A percentile compares a stretch with the other conserved stretches of the same genome.
phyloP scores from a whole-genome alignment of 2,797 vertebrate species.

The Amblyraja radiata region DNA sequence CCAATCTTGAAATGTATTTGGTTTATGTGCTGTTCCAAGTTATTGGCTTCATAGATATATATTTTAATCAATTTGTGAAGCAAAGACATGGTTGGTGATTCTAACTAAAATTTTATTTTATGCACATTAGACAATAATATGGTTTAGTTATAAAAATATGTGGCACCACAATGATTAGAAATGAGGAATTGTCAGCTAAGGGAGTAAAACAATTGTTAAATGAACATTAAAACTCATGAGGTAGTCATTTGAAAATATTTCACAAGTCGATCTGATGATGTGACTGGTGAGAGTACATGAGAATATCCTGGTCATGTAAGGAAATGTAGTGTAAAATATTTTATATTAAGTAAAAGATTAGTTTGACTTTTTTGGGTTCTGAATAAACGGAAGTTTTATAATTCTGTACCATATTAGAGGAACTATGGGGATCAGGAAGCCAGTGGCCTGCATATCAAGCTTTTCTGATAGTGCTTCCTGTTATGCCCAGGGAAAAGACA shows the following conservation, averaged over 20 bases:
- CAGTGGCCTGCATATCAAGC: too few species aligned
- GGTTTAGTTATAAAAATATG: not conserved
- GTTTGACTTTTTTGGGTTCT: too few species aligned
- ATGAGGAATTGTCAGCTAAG: not conserved
- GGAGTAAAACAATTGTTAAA: not conserved
- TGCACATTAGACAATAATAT: not conserved
- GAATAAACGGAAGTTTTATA: too few species aligned
- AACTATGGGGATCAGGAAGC: too few species aligned
- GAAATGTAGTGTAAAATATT: too few species aligned
- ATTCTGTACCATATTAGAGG: too few species aligned
- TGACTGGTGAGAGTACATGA: not conserved
- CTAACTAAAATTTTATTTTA: not conserved
- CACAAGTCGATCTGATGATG: not conserved
- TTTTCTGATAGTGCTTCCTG: too few species aligned
- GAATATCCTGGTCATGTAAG: too few species aligned
- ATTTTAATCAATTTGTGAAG: not conserved
- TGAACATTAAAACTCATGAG: not conserved
- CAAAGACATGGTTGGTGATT: not conserved
- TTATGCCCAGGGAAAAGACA: too few species aligned
- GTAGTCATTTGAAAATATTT: not conserved
- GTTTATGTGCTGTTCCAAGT: not conserved
- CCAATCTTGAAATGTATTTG: not conserved
- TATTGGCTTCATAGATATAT: not conserved
- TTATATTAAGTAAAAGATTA: too few species aligned
- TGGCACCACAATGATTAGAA: not conserved